Conservation (phyloP, 2,797 vertebrate species). For the Acanthis flammea region DNA sequence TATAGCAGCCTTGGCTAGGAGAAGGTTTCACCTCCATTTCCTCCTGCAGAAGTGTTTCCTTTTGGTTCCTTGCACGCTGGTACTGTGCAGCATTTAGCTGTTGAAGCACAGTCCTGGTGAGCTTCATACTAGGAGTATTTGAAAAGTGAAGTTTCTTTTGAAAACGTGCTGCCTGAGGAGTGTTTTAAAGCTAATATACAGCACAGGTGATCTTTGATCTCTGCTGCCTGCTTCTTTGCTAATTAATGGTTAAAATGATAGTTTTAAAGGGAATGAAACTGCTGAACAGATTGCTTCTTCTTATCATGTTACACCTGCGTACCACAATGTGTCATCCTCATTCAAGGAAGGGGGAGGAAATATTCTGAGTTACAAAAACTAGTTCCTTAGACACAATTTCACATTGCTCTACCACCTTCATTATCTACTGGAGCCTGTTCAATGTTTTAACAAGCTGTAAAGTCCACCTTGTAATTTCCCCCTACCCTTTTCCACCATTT, state of each 20-base stretch:
- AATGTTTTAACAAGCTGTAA: background rate
- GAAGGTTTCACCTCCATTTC: background rate
- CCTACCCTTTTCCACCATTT: background rate
- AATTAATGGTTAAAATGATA: slow-evolving; percentile 14
- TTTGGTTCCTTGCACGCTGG: background rate
- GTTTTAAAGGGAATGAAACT: background rate
- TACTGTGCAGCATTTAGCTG: background rate
- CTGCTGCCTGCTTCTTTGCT: background rate
- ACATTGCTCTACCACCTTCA: background rate
- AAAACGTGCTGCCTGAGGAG: background rate
- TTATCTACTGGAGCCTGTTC: background rate
- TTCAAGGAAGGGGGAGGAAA: background rate
- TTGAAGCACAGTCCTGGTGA: background rate
- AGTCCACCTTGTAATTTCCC: background rate
- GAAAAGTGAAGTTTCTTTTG: background rate
- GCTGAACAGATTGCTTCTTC: slow-evolving; percentile 14
- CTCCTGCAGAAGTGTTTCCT: background rate
- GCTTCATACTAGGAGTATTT: background rate
- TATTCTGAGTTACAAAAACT: background rate
- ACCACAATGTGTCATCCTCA: background rate
- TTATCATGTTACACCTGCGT: background rate
- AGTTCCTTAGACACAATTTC: background rate
- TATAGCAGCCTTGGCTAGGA: background rate
- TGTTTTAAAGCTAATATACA: background rate
- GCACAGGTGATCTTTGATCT: background rate